Conservation (phyloP, 2,797 vertebrate genomes). For the Phataginus tetradactyla region DNA sequence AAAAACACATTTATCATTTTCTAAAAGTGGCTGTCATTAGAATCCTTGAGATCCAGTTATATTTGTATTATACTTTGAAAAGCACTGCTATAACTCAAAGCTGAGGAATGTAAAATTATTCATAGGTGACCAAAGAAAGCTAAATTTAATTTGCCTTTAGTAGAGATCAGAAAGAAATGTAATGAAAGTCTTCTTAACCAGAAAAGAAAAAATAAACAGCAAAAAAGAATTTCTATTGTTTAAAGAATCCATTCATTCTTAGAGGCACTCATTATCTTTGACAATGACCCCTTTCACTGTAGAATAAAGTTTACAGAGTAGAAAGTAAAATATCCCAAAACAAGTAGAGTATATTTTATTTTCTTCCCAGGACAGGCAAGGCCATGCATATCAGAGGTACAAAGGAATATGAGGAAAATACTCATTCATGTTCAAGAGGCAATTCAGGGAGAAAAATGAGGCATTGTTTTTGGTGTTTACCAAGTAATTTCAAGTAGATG, state of each 20-base stretch:
- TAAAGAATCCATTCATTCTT: neutral
- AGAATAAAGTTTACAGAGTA: neutral
- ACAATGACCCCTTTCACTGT: neutral
- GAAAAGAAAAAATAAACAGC: neutral
- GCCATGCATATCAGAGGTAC: neutral
- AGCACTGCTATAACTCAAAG: neutral
- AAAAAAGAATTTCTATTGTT: neutral
- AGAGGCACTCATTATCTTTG: neutral
- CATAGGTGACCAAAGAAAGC: neutral
- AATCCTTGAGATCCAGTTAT: neutral
- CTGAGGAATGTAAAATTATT: neutral
- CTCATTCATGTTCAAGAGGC: neutral
- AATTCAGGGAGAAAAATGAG: neutral
- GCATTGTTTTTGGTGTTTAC: neutral
- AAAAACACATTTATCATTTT: slow-evolving; percentile 44
- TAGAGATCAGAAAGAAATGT: neutral
- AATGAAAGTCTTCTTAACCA: neutral
- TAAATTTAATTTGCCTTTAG: neutral
- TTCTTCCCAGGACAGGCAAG: neutral
- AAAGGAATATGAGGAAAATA: neutral
- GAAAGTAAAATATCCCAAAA: neutral
- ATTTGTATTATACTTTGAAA: slow-evolving; percentile 8
- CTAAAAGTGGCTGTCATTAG: neutral
- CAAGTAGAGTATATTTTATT: neutral
- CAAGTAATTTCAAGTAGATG: neutral